Evolutionary conservation across 1,140 invertebrate genomes (phyloP).

Genomic region (Scaptomyza montana): DNA sequence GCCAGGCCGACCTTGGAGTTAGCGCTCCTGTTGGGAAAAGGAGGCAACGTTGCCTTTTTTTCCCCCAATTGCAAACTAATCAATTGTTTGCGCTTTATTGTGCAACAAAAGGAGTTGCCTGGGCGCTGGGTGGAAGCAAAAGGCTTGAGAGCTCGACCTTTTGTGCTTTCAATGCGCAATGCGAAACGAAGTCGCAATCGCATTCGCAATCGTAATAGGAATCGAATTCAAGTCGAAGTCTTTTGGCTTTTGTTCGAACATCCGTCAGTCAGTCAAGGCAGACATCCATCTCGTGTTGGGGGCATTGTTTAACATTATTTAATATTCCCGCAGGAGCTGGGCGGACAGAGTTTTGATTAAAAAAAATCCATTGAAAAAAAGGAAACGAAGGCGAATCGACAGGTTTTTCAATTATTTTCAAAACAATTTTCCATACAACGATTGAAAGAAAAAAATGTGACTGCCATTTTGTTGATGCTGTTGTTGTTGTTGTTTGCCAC

Average conservation of each 20-base stretch:
- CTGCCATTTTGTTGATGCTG: slow-evolving; percentile 39
- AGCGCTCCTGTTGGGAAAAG: background rate
- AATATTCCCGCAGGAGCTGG: slow-evolving; percentile 72
- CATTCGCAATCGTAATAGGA: slow-evolving; percentile 18
- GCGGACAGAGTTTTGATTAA: slow-evolving; percentile 59
- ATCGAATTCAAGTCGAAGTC: slow-evolving; percentile 49
- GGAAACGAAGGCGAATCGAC: slow-evolving; percentile 55
- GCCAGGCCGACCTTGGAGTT: slow-evolving; percentile 35
- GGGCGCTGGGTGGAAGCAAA: slow-evolving; percentile 25
- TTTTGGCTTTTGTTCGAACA: slow-evolving; percentile 47
- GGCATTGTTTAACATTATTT: slow-evolving; percentile 72
- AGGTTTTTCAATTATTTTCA: slow-evolving; percentile 79
- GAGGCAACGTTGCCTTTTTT: slow-evolving; percentile 9
- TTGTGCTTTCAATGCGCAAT: slow-evolving; percentile 47
- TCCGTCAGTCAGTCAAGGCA: slow-evolving; percentile 26
- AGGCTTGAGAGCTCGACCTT: slow-evolving; percentile 78
- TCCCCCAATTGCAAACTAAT: slow-evolving; percentile 77
- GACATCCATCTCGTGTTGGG: slow-evolving; percentile 50
- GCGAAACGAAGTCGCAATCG: slow-evolving; percentile 35
- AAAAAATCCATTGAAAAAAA: slow-evolving; percentile 40
- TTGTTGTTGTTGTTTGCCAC: slow-evolving; percentile 23
- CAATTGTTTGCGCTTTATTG: slow-evolving; percentile 81
- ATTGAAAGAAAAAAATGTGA: slow-evolving; percentile 5
- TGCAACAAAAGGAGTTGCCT: slow-evolving; percentile 62
- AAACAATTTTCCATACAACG: slow-evolving; percentile 36